Conservation (phyloP, 2,888 invertebrate species). For the Troides helena region DNA sequence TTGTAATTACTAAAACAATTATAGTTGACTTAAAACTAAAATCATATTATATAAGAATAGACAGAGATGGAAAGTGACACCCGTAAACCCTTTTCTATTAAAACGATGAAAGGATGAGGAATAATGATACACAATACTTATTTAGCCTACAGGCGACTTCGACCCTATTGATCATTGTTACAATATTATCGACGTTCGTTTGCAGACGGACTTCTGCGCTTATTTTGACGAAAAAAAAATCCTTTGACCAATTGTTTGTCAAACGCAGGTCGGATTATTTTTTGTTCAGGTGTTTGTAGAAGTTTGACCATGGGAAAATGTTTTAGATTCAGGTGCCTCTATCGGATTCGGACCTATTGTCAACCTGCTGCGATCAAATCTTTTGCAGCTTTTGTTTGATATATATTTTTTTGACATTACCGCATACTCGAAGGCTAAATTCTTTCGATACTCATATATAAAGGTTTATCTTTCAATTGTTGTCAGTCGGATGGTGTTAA, state of each 20-base stretch:
- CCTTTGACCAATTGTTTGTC: conserved; percentile 78
- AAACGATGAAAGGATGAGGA: conserved; percentile 73
- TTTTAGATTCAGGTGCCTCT: conserved; percentile 73
- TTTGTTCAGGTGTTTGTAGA: conserved; percentile 74
- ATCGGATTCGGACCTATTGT: conserved; percentile 63
- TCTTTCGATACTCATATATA: too few relatives aligned
- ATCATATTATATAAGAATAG: conserved; percentile 30
- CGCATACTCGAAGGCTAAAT: too few relatives aligned
- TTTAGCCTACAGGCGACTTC: conserved; percentile 61
- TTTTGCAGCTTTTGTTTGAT: conserved; percentile 52
- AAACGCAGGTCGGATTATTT: conserved; percentile 65
- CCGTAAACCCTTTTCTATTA: conserved; percentile 73
- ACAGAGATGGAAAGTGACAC: conserved; percentile 66
- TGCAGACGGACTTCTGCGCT: conserved; percentile 63
- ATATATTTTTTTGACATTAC: background rate
- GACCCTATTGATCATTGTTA: conserved; percentile 60
- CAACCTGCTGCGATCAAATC: conserved; percentile 71
- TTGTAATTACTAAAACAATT: background rate
- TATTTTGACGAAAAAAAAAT: conserved; percentile 64
- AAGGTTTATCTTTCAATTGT: background rate
- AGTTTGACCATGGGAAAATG: conserved; percentile 80
- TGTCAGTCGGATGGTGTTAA: background rate
- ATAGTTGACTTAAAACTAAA: background rate
- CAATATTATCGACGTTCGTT: conserved; percentile 67
- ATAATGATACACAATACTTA: conserved; percentile 75